Percentiles rank a stretch among this genome's conserved stretches.
phyloP scores from a whole-genome alignment of 1,140 invertebrate genomes.

The Aphelenchoides besseyi region DNA sequence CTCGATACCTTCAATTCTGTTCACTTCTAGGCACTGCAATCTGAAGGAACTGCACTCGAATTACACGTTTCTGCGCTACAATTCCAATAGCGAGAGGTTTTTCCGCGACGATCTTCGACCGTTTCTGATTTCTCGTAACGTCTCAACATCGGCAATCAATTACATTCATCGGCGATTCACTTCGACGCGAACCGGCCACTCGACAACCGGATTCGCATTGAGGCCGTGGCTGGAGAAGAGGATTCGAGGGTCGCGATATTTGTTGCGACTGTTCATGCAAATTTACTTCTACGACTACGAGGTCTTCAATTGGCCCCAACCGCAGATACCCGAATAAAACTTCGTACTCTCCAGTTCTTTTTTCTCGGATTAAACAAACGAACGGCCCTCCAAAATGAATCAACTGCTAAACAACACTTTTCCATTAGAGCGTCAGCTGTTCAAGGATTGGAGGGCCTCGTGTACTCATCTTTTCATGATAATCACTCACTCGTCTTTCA shows the following conservation, averaged over 20 bases:
- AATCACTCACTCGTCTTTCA: too few species aligned
- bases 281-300: background rate
- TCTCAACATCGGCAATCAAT: background rate
- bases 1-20: background rate
- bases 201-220: slow-evolving; percentile 5
- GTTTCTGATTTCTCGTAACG: background rate
- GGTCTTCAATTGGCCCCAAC: background rate
- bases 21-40: background rate
- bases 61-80: slow-evolving; percentile 9
- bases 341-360: too few species aligned
- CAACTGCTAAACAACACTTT: too few species aligned
- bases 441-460: too few species aligned
- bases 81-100: background rate
- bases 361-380: too few species aligned
- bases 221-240: background rate
- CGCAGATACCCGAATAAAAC: background rate
- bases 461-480: too few species aligned
- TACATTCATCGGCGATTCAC: background rate
- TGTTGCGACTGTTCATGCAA: slow-evolving; percentile 4
- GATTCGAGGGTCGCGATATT: background rate
- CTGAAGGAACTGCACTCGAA: background rate
- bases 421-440: too few species aligned
- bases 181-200: background rate
- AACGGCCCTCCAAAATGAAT: too few species aligned
- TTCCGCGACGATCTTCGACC: background rate